Conservation (phyloP, 2,797 vertebrate genomes). For the Coreius guichenoti region DNA sequence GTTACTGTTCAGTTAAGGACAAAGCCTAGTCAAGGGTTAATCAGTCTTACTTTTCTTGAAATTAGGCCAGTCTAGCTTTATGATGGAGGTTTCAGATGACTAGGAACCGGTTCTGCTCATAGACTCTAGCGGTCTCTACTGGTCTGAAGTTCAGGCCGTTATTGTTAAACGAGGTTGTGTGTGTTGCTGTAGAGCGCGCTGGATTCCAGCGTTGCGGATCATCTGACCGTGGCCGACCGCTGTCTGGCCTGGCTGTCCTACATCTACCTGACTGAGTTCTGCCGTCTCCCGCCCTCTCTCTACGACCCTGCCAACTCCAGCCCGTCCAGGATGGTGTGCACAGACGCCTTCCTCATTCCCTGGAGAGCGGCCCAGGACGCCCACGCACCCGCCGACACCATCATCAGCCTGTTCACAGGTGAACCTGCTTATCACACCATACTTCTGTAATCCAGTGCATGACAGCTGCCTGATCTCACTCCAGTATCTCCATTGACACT, state of each 20-base stretch:
- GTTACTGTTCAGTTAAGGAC: too few relatives aligned
- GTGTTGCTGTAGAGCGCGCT: constrained; percentile 80
- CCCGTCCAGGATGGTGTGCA: constrained; percentile 86
- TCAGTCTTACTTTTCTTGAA: too few relatives aligned
- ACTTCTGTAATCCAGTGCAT: too few relatives aligned
- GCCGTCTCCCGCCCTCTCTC: constrained; percentile 82
- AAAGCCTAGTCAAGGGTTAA: too few relatives aligned
- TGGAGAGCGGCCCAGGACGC: constrained; percentile 84
- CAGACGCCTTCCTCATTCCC: constrained; percentile 86
- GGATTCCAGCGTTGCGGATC: constrained; percentile 81
- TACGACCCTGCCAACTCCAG: constrained; percentile 85
- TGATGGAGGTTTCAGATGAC: too few relatives aligned
- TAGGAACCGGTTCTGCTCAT: too few relatives aligned
- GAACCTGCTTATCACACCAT: neutral
- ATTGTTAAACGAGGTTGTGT: neutral
- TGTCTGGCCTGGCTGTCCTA: constrained; percentile 91
- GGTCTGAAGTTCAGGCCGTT: too few relatives aligned
- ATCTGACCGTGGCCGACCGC: constrained; percentile 81
- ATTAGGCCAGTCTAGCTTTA: too few relatives aligned
- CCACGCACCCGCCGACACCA: constrained; percentile 79
- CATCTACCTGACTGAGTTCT: constrained; percentile 92
- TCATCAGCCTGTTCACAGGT: constrained; percentile 88
- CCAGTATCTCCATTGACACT: too few relatives aligned
- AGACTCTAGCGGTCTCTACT: too few relatives aligned
- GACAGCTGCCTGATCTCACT: too few relatives aligned